Conservation (phyloP, 2,113 vertebrate genomes). For the Datnioides undecimradiatus region DNA sequence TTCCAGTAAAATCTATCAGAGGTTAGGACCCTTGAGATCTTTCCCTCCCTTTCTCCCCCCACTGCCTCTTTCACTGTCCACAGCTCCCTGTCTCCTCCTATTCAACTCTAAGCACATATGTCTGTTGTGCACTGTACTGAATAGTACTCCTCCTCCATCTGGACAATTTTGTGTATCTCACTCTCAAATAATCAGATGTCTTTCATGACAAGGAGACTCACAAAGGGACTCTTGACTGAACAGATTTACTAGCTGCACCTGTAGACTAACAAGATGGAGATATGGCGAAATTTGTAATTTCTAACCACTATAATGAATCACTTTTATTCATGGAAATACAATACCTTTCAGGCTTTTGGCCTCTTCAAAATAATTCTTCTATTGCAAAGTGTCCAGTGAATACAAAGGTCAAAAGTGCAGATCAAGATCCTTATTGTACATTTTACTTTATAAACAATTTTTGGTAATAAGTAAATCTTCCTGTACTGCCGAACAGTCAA, state of each 20-base stretch:
- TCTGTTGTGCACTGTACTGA: not conserved
- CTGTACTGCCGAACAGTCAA: not conserved
- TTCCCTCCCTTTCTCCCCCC: constrained; percentile 26
- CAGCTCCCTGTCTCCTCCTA: constrained; percentile 10
- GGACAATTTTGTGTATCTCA: not conserved
- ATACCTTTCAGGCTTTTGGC: constrained; percentile 4
- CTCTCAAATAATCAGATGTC: constrained; percentile 29
- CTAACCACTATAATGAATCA: constrained; percentile 4
- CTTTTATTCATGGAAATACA: constrained; percentile 6
- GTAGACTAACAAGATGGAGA: constrained; percentile 23
- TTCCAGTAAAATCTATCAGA: constrained; percentile 48
- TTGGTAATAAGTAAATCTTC: not conserved
- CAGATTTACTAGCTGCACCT: constrained; percentile 50
- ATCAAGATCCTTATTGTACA: not conserved
- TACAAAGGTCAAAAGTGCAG: no score
- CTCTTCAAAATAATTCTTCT: not conserved
- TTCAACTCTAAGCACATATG: not conserved
- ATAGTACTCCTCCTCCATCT: not conserved
- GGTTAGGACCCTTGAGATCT: constrained; percentile 45
- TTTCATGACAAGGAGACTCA: constrained; percentile 34
- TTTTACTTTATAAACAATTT: not conserved
- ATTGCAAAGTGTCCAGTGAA: not conserved
- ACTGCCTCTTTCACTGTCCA: constrained; percentile 1
- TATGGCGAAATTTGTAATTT: constrained; percentile 33
- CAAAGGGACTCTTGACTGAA: constrained; percentile 17